A percentile compares a stretch with the other conserved stretches of the same genome.
These are phyloP conservation scores for Quadroppia sp. DNA, from an alignment of 2,888 invertebrate genomes.

Conservation along the genomic window DNA sequence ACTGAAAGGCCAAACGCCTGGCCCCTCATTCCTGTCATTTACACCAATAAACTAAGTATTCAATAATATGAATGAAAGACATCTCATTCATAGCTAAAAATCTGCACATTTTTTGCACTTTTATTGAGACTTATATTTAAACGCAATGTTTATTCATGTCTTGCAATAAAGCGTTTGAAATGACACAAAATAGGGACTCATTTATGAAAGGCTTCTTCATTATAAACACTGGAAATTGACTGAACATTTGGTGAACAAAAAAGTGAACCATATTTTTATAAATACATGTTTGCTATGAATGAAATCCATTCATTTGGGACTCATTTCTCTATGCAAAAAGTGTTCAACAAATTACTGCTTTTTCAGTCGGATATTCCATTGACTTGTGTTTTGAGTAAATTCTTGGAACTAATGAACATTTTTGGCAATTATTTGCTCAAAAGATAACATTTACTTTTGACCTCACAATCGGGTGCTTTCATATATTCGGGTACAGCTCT, in stretches of 20 bases:
- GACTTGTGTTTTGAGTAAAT: too few relatives aligned
- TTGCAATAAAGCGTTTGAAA: not conserved
- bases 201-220: not conserved
- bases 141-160: not conserved
- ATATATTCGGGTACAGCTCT: not conserved
- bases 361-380: not conserved
- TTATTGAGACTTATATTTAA: not conserved
- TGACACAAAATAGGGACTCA: not conserved
- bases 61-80: too few relatives aligned
- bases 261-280: not conserved
- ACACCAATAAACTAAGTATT: too few relatives aligned
- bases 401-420: not conserved
- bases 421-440: not conserved
- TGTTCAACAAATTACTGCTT: not conserved
- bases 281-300: not conserved
- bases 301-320: not conserved
- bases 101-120: too few relatives aligned
- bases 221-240: not conserved
- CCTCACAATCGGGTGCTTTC: not conserved
- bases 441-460: slow-evolving; percentile 13
- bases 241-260: not conserved
- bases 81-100: too few relatives aligned
- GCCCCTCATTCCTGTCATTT: too few relatives aligned
- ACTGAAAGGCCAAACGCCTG: too few relatives aligned
- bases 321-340: not conserved